Evolutionary conservation across 2,113 vertebrate species (phyloP).

Genomic region (Willisornis vidua): DNA sequence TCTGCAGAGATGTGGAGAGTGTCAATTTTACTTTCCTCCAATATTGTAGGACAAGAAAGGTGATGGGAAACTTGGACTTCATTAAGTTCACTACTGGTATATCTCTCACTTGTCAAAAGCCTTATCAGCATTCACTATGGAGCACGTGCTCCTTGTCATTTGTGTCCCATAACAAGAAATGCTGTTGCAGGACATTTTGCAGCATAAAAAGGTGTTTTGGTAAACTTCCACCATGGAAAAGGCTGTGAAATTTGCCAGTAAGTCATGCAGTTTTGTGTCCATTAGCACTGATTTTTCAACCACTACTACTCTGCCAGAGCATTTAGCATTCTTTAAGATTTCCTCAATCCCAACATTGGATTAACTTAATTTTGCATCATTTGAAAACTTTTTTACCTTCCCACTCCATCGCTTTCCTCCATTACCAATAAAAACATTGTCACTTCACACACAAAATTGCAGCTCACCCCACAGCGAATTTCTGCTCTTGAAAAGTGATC

Average conservation of each 20-base stretch:
- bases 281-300: neutral
- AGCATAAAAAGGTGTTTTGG: neutral
- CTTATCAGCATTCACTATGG: neutral
- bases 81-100: neutral
- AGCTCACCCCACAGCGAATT: neutral
- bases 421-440: neutral
- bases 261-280: neutral
- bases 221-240: neutral
- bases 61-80: neutral
- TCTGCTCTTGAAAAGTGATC: neutral
- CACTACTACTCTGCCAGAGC: neutral
- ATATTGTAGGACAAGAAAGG: neutral
- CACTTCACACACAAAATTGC: neutral
- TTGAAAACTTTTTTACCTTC: neutral
- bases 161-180: neutral
- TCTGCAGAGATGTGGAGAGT: neutral
- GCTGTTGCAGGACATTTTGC: neutral
- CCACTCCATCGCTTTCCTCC: neutral
- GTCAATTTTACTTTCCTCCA: neutral
- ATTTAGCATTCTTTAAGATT: neutral
- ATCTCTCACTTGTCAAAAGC: neutral
- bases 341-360: neutral
- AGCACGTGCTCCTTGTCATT: neutral
- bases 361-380: neutral
- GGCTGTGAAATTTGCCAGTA: neutral